These are phyloP conservation scores for Argopecten irradians DNA, from an alignment of 1,140 invertebrate species.

Conservation along the genomic window DNA sequence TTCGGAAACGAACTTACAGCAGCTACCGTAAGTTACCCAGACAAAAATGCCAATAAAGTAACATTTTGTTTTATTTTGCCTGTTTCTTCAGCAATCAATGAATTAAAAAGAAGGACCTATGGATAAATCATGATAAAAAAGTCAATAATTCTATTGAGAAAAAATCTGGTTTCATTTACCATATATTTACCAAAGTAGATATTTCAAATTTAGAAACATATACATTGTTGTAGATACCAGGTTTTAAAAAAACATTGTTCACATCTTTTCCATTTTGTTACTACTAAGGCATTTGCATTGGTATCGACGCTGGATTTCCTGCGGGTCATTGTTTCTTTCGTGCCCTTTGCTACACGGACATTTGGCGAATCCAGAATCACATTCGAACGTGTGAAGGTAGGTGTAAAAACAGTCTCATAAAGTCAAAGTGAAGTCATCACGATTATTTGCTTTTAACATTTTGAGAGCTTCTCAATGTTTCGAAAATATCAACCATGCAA, in stretches of 20 bases:
- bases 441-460: too few species aligned
- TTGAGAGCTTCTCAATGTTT: too few species aligned
- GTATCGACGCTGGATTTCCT: constrained; percentile 66
- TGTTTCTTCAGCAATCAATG: neutral
- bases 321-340: constrained; percentile 59
- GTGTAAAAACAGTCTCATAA: constrained; percentile 25
- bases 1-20: constrained; percentile 80
- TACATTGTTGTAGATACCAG: neutral
- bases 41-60: neutral
- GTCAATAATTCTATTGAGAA: neutral
- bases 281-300: constrained; percentile 67
- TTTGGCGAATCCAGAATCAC: constrained; percentile 71
- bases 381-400: constrained; percentile 75
- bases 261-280: neutral
- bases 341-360: constrained; percentile 64
- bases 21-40: constrained; percentile 79
- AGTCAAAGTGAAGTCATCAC: too few species aligned
- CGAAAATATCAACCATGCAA: too few species aligned
- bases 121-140: neutral
- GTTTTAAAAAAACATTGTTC: too few species aligned
- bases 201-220: neutral
- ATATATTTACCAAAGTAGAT: neutral
- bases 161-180: neutral
- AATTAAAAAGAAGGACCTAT: neutral
- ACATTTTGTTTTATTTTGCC: neutral